These are phyloP conservation scores for Pterobdella sp. DNA, from an alignment of 2,888 invertebrate genomes.

Conservation along the genomic window DNA sequence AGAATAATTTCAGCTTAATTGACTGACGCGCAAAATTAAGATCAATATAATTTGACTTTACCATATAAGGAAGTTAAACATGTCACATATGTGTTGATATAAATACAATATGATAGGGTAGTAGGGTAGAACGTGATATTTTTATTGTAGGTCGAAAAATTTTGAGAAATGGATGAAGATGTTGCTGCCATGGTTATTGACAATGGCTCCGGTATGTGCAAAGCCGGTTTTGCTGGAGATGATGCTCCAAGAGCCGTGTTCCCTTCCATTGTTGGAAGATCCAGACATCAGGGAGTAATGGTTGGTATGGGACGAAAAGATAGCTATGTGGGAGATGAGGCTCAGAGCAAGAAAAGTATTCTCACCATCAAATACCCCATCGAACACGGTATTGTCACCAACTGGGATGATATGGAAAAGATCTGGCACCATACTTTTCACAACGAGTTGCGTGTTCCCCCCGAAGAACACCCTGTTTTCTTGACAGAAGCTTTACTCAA, in stretches of 20 bases:
- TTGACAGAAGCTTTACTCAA: conserved; percentile 82
- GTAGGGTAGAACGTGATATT: not conserved
- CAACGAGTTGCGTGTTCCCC: conserved; percentile 82
- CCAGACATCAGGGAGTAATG: conserved; percentile 49
- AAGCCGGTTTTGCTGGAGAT: conserved; percentile 68
- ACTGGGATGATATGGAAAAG: conserved; percentile 67
- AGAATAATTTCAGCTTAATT: too few relatives aligned
- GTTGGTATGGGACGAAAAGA: conserved; percentile 42
- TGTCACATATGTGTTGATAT: not conserved
- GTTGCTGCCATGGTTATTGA: conserved; percentile 61
- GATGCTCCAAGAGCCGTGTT: conserved; percentile 73
- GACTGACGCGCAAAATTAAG: too few relatives aligned
- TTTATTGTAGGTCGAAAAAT: not conserved
- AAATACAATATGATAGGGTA: not conserved
- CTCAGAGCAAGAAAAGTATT: conserved; percentile 46
- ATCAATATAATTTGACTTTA: too few relatives aligned
- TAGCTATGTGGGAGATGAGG: conserved; percentile 46
- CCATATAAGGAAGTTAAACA: too few relatives aligned
- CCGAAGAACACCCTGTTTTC: conserved; percentile 86
- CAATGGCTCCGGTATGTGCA: conserved; percentile 59
- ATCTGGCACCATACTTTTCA: conserved; percentile 99
- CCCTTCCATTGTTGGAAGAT: conserved; percentile 70
- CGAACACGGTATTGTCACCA: conserved; percentile 46
- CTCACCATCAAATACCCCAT: conserved; percentile 46
- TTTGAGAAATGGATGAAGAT: conserved; percentile 30